These are phyloP conservation scores for Mesorhabditis belari DNA, from an alignment of 2,888 invertebrate genomes.

Conservation along the genomic window DNA sequence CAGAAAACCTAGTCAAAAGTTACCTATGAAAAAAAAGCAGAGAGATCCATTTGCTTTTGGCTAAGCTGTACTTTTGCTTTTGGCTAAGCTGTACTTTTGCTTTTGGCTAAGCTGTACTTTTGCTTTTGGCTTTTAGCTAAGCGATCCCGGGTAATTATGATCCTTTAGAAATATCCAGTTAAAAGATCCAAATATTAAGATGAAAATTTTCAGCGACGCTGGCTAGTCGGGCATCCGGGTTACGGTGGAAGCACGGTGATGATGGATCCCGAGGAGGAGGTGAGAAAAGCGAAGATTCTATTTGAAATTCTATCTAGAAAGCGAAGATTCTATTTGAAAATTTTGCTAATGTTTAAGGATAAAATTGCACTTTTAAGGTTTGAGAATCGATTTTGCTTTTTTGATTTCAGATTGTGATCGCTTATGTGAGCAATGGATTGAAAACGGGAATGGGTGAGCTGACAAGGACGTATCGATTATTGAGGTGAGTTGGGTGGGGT, in stretches of 20 bases:
- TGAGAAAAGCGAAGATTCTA: conserved; percentile 2
- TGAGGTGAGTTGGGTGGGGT: neutral
- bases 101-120: neutral
- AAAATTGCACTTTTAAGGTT: neutral
- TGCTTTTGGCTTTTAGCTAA: neutral
- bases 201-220: conserved; percentile 34
- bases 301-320: neutral
- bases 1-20: no score
- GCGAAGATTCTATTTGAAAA: neutral
- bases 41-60: no score
- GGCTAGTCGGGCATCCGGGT: conserved; percentile 47
- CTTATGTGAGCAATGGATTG: conserved; percentile 49
- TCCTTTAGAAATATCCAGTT: no score
- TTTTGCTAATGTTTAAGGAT: neutral
- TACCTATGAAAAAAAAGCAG: no score
- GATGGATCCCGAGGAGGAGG: conserved; percentile 48
- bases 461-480: conserved; percentile 43
- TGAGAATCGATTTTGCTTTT: neutral
- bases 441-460: conserved; percentile 51
- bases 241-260: conserved; percentile 49
- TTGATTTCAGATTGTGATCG: conserved; percentile 34
- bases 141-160: neutral
- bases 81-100: neutral
- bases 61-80: no score
- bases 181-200: no score